A percentile compares a stretch with the other conserved stretches of the same genome.
Conservation (phyloP, 2,797 vertebrate species). For the Furcifer pardalis region DNA sequence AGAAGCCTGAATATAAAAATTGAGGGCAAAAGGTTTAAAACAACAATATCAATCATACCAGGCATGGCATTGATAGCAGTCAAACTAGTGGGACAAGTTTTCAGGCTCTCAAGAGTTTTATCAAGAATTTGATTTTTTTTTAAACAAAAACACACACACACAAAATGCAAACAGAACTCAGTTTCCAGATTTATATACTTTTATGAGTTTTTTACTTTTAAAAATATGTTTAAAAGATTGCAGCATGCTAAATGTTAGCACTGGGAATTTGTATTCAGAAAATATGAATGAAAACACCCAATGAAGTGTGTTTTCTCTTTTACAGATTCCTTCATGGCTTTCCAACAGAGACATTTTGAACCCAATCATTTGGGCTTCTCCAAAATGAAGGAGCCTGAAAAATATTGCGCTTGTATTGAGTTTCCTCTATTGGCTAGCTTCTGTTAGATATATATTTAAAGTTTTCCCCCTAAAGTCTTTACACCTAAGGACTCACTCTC, state of each 20-base stretch:
- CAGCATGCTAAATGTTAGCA: neutral
- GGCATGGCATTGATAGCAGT: conserved; percentile 7
- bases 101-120: neutral
- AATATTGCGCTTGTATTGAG: too few species aligned
- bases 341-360: too few species aligned
- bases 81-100: neutral
- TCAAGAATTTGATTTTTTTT: neutral
- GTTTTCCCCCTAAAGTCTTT: too few species aligned
- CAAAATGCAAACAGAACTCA: neutral
- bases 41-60: conserved; percentile 4
- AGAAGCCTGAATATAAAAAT: conserved; percentile 28
- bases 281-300: too few species aligned
- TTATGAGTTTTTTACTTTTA: neutral
- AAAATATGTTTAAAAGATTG: neutral
- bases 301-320: too few species aligned
- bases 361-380: too few species aligned
- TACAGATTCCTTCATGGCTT: too few species aligned
- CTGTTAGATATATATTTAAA: too few species aligned
- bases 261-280: neutral
- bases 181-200: neutral
- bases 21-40: conserved; percentile 23
- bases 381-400: too few species aligned
- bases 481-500: too few species aligned
- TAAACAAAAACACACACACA: too few species aligned
- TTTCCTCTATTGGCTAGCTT: too few species aligned